Base-by-base conservation (phyloP, 2,797 vertebrate species). In the Typhlichthys eigenmanni region DNA sequence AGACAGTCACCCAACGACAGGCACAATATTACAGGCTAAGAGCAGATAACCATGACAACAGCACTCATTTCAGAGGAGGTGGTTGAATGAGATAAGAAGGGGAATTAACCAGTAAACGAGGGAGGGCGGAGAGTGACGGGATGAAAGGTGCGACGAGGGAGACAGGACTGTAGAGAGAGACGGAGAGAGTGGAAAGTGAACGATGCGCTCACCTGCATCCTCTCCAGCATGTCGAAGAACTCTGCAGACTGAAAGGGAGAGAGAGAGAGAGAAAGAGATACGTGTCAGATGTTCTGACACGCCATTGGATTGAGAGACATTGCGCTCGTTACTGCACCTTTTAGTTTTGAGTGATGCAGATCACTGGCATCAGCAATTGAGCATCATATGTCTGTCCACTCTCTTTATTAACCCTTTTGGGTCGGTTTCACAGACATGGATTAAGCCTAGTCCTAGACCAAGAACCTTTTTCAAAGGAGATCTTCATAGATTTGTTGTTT, bases 141-240 rank as follows among this genome's bases (percentile, higher is more conserved):
- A n/a, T 17, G 32, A 38, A 1, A 1, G 16, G 47, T n/a, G 10
- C 66, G 14, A 52, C 8, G 14, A 52, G 12, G 19, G 13, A n/a
- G 47, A 19, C 11, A 19, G 19, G 4, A 13, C 5, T 7, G 47
- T 11, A 17, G 13, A 51, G 54, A 52, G 17, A 34, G n/a, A 47
- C 55, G 67, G 1, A 29, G 17, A 53, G 45, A 64, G 8, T 38
- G 34, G 0, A 11, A 57, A 16, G 10, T 57, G 16, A 51, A 52
- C 58, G 1, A 12, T n/a, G 45, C 1, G 74, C 90, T 88, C 92
- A 99, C 97, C 96, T 96, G 96, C 95, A 98, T 98, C 82, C 93
- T 96, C 83, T 99, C 97, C 93, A 98, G 89, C 95, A 98, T 98
- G 74, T 98, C 96, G 54, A 99, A 99, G 92, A 99, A 99, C 83